phyloP scores from a whole-genome alignment of 2,797 vertebrate genomes.

The Tokudaia muenninki region DNA sequence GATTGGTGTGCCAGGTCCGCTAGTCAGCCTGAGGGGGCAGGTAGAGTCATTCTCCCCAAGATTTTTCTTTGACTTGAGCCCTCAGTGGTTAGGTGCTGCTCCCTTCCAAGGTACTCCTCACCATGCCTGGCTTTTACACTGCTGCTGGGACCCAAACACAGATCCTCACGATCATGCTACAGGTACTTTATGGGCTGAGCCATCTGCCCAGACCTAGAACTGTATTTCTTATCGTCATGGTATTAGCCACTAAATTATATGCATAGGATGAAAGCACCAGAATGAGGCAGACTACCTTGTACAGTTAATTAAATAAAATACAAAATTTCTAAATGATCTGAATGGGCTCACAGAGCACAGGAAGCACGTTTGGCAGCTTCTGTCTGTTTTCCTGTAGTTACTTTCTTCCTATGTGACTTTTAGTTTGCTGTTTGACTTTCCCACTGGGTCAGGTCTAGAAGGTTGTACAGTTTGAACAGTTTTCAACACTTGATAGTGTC shows the following conservation, averaged over 20 bases:
- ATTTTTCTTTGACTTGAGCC: not conserved
- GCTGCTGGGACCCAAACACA: not conserved
- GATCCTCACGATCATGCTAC: no score
- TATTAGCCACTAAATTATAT: not conserved
- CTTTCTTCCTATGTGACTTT: not conserved
- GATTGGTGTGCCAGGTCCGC: not conserved
- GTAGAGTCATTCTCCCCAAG: not conserved
- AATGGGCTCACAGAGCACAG: not conserved
- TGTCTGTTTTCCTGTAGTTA: not conserved
- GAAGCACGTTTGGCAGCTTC: not conserved
- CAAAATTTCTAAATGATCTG: not conserved
- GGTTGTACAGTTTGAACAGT: constrained; percentile 39
- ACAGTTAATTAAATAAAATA: not conserved
- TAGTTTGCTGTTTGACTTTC: constrained; percentile 20
- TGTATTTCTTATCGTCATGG: not conserved
- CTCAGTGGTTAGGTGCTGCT: not conserved
- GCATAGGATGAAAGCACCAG: not conserved
- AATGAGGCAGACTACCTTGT: not conserved
- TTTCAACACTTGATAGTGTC: not conserved
- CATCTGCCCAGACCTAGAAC: not conserved
- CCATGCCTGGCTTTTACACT: not conserved
- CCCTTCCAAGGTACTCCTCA: not conserved
- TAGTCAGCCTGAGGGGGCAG: not conserved
- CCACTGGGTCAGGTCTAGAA: not conserved
- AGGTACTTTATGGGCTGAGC: not conserved